Conservation (phyloP, 2,888 invertebrate genomes). For the Zonitis immaculata region DNA sequence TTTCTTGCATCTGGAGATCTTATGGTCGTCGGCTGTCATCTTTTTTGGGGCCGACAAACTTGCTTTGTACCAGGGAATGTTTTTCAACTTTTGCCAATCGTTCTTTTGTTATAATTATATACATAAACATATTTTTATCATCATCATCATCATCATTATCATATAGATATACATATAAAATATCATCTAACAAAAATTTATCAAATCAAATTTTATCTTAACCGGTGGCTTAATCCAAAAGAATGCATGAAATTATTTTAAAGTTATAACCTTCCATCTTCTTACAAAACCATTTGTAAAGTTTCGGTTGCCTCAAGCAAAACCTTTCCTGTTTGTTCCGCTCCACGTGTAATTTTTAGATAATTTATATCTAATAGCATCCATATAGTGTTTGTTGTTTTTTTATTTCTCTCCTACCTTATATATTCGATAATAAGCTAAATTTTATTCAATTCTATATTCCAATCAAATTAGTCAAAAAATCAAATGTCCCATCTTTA, state of each 20-base stretch:
- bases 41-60: slow-evolving; percentile 19
- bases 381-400: too few relatives aligned
- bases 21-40: slow-evolving; percentile 23
- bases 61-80: slow-evolving; percentile 19
- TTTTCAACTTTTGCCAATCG: slow-evolving; percentile 13
- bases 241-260: slow-evolving; percentile 20
- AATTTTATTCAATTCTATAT: too few relatives aligned
- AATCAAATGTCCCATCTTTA: too few relatives aligned
- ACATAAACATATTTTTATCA: too few relatives aligned
- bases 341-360: slow-evolving; percentile 18
- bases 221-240: slow-evolving; percentile 16
- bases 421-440: too few relatives aligned
- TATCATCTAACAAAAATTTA: too few relatives aligned
- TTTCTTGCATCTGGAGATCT: slow-evolving; percentile 24
- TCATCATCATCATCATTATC: not conserved
- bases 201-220: too few relatives aligned
- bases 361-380: slow-evolving; percentile 16
- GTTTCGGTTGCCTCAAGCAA: slow-evolving; percentile 9
- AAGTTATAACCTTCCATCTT: slow-evolving; percentile 1
- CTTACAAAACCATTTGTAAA: slow-evolving; percentile 5
- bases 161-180: too few relatives aligned
- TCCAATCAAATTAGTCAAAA: too few relatives aligned
- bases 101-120: slow-evolving; percentile 3
- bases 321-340: slow-evolving; percentile 20
- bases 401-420: too few relatives aligned